Base-by-base conservation (phyloP, 2,888 invertebrate species). In the Caenorhabditis virilis region DNA sequence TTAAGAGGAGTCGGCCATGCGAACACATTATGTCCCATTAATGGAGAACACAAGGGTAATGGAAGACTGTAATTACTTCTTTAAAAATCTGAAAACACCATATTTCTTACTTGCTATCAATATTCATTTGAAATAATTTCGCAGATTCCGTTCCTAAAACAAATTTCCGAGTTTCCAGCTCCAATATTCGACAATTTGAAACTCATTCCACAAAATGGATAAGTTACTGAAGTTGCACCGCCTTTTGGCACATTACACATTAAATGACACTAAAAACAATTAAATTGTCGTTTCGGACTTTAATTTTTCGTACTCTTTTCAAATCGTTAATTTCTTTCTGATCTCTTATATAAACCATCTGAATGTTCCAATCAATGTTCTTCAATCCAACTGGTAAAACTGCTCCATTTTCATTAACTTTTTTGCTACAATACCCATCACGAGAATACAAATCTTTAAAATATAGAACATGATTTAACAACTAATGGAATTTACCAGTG, bases 1-100 rank as follows among this genome's bases (percentile, higher is more conserved):
- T 45, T 20, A 0, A 69, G 42, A 86, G 89, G 84, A 85, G 84
- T 87, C 33, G 90, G 79, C 5, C 89, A 88, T 25, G 88, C 88
- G 85, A 89, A 89, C 18, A 91, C 87, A 84, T 91, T 92, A 58
- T 87, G 85, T 74, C 90, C 90, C 25, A 90, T 89, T 42, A 92
- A 83, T 0, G 91, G 90, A 85, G 92, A 91, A 84, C 92, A 92
- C 78, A 88, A 18, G 11, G 45, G 45, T 20, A 15, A 2, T n/a
- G 43, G 23, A n/a, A 18, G 16, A 5, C 41, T 38, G 43, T 27
- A 42, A 9, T 11, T 6, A 2, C 13, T 23, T 47, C 56, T 26
- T 5, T 45, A 9, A 45, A 26, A 45, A 2, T 18, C 3, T 11
- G 26, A 27, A 22, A 13, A 39, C 15, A 9, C 30, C 7, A 9